These are phyloP conservation scores for Edolisoma coerulescens DNA, from an alignment of 2,113 vertebrate species.

Conservation along the genomic window DNA sequence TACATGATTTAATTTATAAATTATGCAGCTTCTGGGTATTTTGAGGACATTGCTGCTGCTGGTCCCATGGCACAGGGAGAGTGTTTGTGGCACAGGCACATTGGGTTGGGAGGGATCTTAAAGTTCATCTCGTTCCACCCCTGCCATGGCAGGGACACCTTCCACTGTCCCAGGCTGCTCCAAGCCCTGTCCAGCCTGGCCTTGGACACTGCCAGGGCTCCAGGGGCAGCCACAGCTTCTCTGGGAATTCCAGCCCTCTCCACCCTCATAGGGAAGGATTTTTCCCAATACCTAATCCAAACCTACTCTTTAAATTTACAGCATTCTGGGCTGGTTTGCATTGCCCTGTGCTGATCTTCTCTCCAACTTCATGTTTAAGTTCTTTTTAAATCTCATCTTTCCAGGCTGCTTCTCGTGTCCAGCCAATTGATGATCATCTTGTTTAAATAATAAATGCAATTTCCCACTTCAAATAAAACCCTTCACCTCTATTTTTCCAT, in stretches of 20 bases:
- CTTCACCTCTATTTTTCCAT: neutral
- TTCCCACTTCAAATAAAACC: constrained; percentile 36
- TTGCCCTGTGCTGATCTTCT: neutral
- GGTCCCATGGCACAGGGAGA: neutral
- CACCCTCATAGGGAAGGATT: neutral
- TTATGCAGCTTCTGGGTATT: neutral
- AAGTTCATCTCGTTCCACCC: neutral
- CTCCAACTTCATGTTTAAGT: neutral
- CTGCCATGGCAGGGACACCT: neutral
- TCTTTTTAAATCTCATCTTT: neutral
- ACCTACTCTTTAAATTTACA: neutral
- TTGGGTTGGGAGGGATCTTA: neutral
- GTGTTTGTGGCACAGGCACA: neutral
- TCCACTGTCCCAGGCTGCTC: neutral
- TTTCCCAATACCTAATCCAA: neutral
- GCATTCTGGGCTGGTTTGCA: neutral
- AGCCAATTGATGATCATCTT: neutral
- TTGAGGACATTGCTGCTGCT: neutral
- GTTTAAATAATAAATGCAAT: constrained; percentile 57
- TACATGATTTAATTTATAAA: neutral
- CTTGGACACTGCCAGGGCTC: neutral
- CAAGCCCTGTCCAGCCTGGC: neutral
- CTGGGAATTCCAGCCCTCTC: neutral
- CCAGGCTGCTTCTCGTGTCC: neutral
- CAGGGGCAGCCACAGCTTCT: neutral